Evolutionary conservation across 2,888 invertebrate genomes (phyloP).

Genomic region (Scaptomyza parva): DNA sequence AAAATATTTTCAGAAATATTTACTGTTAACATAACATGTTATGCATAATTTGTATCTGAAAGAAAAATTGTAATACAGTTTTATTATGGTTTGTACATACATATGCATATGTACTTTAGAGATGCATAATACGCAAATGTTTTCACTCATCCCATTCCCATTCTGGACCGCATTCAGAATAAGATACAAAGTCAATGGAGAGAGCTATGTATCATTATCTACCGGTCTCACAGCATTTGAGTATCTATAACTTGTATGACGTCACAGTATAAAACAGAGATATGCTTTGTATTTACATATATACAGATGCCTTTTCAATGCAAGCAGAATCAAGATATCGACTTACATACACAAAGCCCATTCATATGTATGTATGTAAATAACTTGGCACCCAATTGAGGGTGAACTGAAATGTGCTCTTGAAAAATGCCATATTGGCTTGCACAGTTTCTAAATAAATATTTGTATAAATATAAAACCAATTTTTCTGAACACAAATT

Average conservation of each 20-base stretch:
- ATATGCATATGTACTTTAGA: background rate
- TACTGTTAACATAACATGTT: background rate
- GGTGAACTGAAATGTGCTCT: background rate
- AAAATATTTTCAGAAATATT: background rate
- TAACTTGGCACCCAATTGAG: background rate
- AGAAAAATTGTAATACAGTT: background rate
- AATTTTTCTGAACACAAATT: background rate
- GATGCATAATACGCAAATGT: background rate
- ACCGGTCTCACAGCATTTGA: background rate
- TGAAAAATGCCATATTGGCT: background rate
- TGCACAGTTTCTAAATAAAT: background rate
- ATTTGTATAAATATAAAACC: background rate
- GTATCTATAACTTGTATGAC: background rate
- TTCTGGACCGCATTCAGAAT: background rate
- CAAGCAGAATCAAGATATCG: background rate
- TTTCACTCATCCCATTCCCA: background rate
- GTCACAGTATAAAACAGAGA: background rate
- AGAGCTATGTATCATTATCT: background rate
- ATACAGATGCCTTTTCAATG: constrained; percentile 1
- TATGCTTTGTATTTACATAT: constrained; percentile 5
- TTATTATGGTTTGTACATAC: background rate
- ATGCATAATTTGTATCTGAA: background rate
- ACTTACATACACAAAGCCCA: background rate
- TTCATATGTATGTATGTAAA: background rate
- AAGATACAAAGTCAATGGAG: background rate